Evolutionary conservation across 2,888 invertebrate species (phyloP).

Genomic region (Drosophila peninsularis): DNA sequence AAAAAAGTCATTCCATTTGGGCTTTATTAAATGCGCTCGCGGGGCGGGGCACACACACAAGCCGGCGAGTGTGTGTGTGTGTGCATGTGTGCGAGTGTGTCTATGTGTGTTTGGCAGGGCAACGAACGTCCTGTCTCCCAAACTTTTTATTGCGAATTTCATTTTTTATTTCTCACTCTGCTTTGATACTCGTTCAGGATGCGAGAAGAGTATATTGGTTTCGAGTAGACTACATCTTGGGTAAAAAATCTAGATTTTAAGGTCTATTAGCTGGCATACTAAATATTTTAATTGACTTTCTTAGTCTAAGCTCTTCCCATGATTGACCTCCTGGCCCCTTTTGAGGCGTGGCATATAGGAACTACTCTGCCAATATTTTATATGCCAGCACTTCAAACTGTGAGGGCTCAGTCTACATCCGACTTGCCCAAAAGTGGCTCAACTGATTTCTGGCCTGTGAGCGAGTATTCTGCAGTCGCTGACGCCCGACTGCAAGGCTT

Average conservation of each 20-base stretch:
- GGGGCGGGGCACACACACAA: constrained; percentile 29
- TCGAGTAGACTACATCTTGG: too few relatives aligned
- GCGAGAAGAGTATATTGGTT: neutral
- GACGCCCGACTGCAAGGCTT: neutral
- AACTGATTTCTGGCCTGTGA: too few relatives aligned
- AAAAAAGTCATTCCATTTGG: constrained; percentile 77
- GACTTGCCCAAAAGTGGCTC: neutral
- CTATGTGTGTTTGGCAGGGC: constrained; percentile 39
- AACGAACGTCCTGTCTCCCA: constrained; percentile 71
- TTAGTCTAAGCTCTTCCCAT: too few relatives aligned
- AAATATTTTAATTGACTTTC: too few relatives aligned
- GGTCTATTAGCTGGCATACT: too few relatives aligned
- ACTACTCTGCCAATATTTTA: too few relatives aligned
- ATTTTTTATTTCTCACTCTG: constrained; percentile 16
- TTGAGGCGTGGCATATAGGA: too few relatives aligned
- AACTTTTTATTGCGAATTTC: constrained; percentile 69
- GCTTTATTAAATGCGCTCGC: constrained; percentile 75
- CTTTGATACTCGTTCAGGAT: too few relatives aligned
- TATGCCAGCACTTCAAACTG: too few relatives aligned
- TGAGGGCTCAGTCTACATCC: neutral
- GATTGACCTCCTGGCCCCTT: too few relatives aligned
- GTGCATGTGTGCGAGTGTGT: constrained; percentile 3
- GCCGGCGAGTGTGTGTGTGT: constrained; percentile 18
- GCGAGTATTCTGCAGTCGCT: neutral
- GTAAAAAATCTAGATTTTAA: too few relatives aligned